Evolutionary conservation across 1,140 invertebrate species (phyloP), one percentile per base, ranked within the genome.

Genomic region (Drosophila nigromelanica): DNA sequence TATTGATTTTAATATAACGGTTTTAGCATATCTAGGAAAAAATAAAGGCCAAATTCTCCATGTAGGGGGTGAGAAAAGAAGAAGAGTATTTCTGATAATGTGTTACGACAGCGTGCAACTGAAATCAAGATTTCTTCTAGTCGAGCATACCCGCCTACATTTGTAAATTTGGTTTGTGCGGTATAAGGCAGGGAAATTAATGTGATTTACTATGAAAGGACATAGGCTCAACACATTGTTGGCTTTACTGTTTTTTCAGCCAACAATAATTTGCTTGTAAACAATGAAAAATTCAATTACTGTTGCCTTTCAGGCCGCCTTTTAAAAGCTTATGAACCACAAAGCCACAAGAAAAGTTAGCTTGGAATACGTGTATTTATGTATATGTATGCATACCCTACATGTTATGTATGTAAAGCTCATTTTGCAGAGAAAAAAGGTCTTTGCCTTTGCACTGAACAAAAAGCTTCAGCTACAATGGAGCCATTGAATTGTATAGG

Each of bases 201-300:
- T 50, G 66, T 76, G 64, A 81, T 75, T 86, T 86, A 52, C 55
- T 12, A 14, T 39, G 27, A 42, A 24, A 40, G 18, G 24, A 12
- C 33, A 52, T 43, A 35, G 55, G 54, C 52, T 52, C 21, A 48
- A 58, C 52, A 73, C 66, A 48, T 73, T 73, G 55, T 73, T 54
- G 35, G 42, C 78, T 64, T 69, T 68, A 63, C 61, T 66, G 47
- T 43, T 58, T 73, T 70, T 73, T 76, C 64, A 81, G 82, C 55
- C 75, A 82, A 82, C 71, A 76, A 87, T 76, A 82, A 76, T 89
- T 89, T 86, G 82, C 87, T 82, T 82, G 72, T 76, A 75, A 89
- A 87, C 79, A 87, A 78, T 70, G 71, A 60, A 56, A 82, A 89
- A 87, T 87, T 87, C 83, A 87, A 89, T 87, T 87, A 87, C 72